Conservation (phyloP, 2,797 vertebrate genomes). For the Macropus fuliginosus region DNA sequence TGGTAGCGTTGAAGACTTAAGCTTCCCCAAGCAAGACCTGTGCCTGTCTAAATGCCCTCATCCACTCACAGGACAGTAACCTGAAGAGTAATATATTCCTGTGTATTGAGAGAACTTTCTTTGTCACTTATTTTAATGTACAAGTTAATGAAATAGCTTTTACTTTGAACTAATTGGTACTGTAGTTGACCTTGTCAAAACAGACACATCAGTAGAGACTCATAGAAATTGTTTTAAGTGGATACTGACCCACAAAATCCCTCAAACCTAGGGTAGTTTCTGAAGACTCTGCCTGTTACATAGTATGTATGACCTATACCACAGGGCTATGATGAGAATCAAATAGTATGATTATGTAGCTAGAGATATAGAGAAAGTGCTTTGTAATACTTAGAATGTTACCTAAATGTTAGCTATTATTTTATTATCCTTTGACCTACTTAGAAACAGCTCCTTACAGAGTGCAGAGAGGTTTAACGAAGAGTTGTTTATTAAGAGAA, state of each 20-base stretch:
- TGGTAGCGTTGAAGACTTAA: not conserved
- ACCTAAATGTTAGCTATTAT: not conserved
- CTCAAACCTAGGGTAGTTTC: not conserved
- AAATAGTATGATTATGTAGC: not conserved
- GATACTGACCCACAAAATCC: not conserved
- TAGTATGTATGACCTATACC: not conserved
- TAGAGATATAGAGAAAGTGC: not conserved
- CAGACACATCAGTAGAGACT: not conserved
- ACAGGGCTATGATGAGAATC: not conserved
- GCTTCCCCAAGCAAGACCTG: not conserved
- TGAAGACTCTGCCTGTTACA: not conserved
- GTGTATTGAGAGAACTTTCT: not conserved
- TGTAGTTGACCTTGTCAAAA: not conserved
- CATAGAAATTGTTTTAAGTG: not conserved
- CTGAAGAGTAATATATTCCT: not conserved
- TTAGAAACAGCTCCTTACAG: not conserved
- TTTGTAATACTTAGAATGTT: not conserved
- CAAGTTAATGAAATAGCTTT: not conserved
- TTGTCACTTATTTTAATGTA: not conserved
- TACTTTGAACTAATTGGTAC: not conserved
- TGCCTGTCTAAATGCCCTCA: not conserved
- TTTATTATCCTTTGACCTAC: not conserved
- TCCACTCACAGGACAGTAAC: not conserved
- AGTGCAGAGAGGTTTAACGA: not conserved
- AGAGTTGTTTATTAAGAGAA: not conserved